Conservation (phyloP, 2,888 invertebrate genomes). For the Drosophila quinaria region DNA sequence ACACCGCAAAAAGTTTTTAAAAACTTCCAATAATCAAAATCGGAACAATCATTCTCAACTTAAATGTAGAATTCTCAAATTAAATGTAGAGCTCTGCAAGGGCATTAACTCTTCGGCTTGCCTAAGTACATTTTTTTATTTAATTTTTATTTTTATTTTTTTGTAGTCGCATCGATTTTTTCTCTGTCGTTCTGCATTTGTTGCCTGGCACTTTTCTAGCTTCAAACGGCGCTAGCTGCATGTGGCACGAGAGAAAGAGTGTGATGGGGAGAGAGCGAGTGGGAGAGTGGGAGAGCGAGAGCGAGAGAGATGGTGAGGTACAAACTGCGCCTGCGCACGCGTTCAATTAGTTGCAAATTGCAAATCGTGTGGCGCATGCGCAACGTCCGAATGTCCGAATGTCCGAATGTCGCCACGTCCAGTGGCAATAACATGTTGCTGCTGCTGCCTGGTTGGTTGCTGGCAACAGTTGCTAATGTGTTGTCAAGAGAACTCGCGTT, state of each 20-base stretch:
- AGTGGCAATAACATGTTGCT: constrained; percentile 70
- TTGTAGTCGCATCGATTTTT: constrained; percentile 2
- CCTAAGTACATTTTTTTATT: too few relatives aligned
- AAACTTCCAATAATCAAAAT: too few relatives aligned
- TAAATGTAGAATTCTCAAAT: too few relatives aligned
- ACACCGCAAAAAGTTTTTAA: too few relatives aligned
- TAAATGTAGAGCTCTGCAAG: too few relatives aligned
- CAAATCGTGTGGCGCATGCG: constrained; percentile 79
- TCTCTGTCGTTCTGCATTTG: constrained; percentile 68
- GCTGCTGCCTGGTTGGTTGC: constrained; percentile 41
- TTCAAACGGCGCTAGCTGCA: constrained; percentile 30
- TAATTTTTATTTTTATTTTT: too few relatives aligned
- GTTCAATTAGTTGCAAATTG: constrained; percentile 81
- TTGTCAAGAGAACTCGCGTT: constrained; percentile 79
- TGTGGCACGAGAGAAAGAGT: constrained; percentile 12
- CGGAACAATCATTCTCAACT: too few relatives aligned
- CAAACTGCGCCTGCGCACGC: constrained; percentile 78
- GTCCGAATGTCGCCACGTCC: constrained; percentile 54
- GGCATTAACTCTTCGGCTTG: too few relatives aligned
- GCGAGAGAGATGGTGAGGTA: constrained; percentile 57
- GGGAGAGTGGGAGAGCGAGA: constrained; percentile 35
- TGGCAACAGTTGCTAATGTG: constrained; percentile 76
- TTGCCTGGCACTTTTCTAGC: constrained; percentile 56
- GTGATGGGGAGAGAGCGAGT: neutral
- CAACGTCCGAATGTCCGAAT: constrained; percentile 45